Evolutionary conservation across 2,888 invertebrate species (phyloP).

Genomic region (Cremastinae sp.): DNA sequence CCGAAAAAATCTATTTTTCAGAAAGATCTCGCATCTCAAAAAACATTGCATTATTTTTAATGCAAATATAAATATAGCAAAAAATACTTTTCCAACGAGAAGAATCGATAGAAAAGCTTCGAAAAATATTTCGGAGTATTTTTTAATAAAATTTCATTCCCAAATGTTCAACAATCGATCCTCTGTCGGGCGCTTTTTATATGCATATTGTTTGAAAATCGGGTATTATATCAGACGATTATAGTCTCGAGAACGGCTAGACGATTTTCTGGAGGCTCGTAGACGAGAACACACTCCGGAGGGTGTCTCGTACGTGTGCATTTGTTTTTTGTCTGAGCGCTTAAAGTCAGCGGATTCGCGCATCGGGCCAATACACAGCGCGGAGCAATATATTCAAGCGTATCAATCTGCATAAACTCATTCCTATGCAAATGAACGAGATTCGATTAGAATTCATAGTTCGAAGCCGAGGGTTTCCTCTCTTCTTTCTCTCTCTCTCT

Average conservation of each 20-base stretch:
- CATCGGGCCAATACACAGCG: slow-evolving; percentile 55
- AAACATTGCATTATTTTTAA: too few relatives aligned
- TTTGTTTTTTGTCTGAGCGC: slow-evolving; percentile 46
- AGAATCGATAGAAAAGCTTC: too few relatives aligned
- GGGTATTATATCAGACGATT: slow-evolving; percentile 48
- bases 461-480: slow-evolving; percentile 50
- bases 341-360: slow-evolving; percentile 65
- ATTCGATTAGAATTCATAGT: slow-evolving; percentile 62
- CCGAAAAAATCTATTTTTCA: slow-evolving; percentile 20
- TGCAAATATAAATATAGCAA: too few relatives aligned
- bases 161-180: slow-evolving; percentile 41
- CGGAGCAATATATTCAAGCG: slow-evolving; percentile 71
- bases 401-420: slow-evolving; percentile 79
- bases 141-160: too few relatives aligned
- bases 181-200: slow-evolving; percentile 5
- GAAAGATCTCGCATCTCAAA: background rate
- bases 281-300: slow-evolving; percentile 3
- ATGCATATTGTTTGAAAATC: slow-evolving; percentile 36
- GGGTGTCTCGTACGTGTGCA: slow-evolving; percentile 34
- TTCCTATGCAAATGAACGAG: slow-evolving; percentile 74
- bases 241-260: slow-evolving; percentile 54
- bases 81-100: too few relatives aligned
- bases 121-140: too few relatives aligned
- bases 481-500: slow-evolving; percentile 5
- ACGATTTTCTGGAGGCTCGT: slow-evolving; percentile 47